These are phyloP conservation scores for Metridium senile DNA, from an alignment of 92 coral and sea anemone species.

Conservation along the genomic window DNA sequence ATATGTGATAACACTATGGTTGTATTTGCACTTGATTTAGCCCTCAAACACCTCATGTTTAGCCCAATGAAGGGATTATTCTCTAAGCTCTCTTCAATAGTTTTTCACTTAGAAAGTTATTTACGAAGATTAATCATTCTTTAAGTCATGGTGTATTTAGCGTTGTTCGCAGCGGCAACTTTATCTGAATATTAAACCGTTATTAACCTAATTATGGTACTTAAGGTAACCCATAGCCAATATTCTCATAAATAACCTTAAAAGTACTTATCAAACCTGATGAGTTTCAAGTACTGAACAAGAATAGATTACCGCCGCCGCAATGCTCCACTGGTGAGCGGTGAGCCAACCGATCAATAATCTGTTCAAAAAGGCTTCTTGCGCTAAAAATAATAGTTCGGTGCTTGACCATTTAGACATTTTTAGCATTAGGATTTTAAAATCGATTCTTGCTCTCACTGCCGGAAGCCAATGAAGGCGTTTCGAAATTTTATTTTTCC, in stretches of 20 bases:
- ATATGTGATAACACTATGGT: neutral
- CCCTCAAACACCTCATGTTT: neutral
- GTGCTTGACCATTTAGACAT: too few relatives aligned
- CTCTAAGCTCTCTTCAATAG: conserved; percentile 14
- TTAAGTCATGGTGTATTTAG: neutral
- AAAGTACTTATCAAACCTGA: conserved; percentile 7
- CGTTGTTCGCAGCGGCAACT: neutral
- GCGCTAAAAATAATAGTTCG: too few relatives aligned
- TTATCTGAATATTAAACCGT: conserved; percentile 1
- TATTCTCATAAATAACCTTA: neutral
- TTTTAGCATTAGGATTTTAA: too few relatives aligned
- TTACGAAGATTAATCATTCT: conserved; percentile 18
- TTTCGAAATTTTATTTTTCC: too few relatives aligned
- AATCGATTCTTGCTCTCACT: too few relatives aligned
- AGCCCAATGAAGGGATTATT: conserved; percentile 16
- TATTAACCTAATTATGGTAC: conserved; percentile 2
- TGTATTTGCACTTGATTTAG: conserved; percentile 11
- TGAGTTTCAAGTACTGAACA: too few relatives aligned
- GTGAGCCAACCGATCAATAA: too few relatives aligned
- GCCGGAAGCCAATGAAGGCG: too few relatives aligned
- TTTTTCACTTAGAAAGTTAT: conserved; percentile 18
- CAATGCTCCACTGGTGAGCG: too few relatives aligned
- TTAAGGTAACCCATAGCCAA: neutral
- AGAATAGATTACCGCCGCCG: too few relatives aligned
- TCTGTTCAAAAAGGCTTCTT: too few relatives aligned